Evolutionary conservation across 2,113 vertebrate genomes (phyloP).

Genomic region (Leucoraja erinaceus): DNA sequence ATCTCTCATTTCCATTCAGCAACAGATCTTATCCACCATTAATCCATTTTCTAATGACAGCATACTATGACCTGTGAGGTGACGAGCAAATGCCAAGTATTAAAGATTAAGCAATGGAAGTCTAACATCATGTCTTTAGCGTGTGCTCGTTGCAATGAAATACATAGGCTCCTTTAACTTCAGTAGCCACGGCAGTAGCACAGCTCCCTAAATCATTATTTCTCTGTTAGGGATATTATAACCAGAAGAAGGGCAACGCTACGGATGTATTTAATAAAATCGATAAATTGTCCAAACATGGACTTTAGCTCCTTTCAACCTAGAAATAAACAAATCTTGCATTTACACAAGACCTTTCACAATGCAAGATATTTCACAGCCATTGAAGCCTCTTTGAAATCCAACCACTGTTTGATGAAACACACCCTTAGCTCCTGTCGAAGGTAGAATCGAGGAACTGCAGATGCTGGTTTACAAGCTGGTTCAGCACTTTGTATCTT

Average conservation of each 20-base stretch:
- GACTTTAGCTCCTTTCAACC: not conserved
- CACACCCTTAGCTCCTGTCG: not conserved
- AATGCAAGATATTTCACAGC: too few relatives aligned
- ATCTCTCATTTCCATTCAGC: too few relatives aligned
- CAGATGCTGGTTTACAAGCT: too few relatives aligned
- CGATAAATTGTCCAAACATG: not conserved
- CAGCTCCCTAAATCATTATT: not conserved
- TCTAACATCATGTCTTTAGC: not conserved
- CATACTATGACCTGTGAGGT: not conserved
- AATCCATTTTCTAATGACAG: not conserved
- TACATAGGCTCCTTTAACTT: not conserved
- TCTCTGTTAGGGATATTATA: not conserved
- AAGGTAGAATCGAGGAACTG: not conserved
- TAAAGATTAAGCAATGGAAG: not conserved
- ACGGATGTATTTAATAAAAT: not conserved
- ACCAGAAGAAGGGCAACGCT: not conserved
- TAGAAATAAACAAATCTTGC: not conserved
- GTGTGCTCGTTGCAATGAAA: not conserved
- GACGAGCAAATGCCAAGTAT: not conserved
- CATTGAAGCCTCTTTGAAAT: too few relatives aligned
- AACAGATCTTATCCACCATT: not conserved
- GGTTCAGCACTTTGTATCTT: too few relatives aligned
- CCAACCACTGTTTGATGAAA: not conserved
- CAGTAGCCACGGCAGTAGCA: not conserved
- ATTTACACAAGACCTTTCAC: not conserved